Evolutionary conservation across 2,113 vertebrate species (phyloP).

Genomic region (Calidris pygmaea): DNA sequence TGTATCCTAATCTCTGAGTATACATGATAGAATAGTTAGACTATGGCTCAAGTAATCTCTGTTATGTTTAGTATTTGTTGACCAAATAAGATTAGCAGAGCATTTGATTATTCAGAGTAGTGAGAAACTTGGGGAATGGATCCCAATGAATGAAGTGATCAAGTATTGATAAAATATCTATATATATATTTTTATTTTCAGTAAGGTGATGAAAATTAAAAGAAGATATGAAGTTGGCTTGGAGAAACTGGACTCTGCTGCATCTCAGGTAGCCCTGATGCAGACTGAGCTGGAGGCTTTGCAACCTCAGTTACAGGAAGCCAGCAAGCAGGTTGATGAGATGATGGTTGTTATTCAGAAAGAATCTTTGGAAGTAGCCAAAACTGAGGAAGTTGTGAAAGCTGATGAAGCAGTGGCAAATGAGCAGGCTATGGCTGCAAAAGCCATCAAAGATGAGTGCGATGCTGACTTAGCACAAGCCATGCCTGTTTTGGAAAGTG

Average conservation of each 20-base stretch:
- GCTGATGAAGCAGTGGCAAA: slow-evolving; percentile 85
- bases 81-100: background rate
- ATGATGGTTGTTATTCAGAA: slow-evolving; percentile 85
- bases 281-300: slow-evolving; percentile 86
- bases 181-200: slow-evolving; percentile 40
- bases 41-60: background rate
- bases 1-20: background rate
- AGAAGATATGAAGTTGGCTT: slow-evolving; percentile 87
- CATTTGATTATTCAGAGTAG: background rate
- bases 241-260: slow-evolving; percentile 86
- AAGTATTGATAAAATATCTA: background rate
- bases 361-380: slow-evolving; percentile 88
- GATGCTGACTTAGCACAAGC: slow-evolving; percentile 87
- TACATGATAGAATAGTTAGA: background rate
- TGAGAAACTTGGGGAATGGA: background rate
- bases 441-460: slow-evolving; percentile 92
- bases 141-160: background rate
- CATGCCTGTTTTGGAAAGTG: slow-evolving; percentile 84
- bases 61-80: background rate
- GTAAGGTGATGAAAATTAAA: slow-evolving; percentile 88
- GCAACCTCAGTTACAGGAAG: slow-evolving; percentile 84
- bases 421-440: slow-evolving; percentile 87
- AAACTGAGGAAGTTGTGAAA: slow-evolving; percentile 87
- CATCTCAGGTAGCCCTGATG: slow-evolving; percentile 86
- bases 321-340: slow-evolving; percentile 86